phyloP scores from a whole-genome alignment of 1,140 invertebrate genomes.

The Globodera ellingtonae region DNA sequence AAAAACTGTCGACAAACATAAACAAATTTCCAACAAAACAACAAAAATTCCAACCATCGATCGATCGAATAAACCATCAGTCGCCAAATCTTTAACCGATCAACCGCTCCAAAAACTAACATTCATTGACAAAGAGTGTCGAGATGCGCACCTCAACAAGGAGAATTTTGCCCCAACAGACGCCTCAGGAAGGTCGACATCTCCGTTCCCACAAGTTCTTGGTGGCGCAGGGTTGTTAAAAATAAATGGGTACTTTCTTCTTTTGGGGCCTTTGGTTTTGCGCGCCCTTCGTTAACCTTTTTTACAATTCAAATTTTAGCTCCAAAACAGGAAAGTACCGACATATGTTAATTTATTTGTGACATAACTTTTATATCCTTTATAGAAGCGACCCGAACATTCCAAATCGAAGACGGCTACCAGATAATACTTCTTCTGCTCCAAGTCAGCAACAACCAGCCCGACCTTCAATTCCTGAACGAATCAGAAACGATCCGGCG shows the following conservation, averaged over 20 bases:
- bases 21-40: neutral
- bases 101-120: neutral
- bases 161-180: conserved; percentile 14
- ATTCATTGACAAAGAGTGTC: neutral
- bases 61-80: conserved; percentile 4
- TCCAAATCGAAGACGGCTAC: neutral
- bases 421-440: neutral
- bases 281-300: neutral
- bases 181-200: conserved; percentile 1
- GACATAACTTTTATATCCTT: neutral
- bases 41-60: neutral
- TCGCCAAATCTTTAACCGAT: neutral
- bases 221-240: conserved; percentile 18
- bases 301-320: neutral
- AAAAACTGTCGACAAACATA: neutral
- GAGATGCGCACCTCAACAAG: neutral
- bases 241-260: neutral
- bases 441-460: neutral
- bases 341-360: neutral
- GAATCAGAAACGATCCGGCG: neutral
- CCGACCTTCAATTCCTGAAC: conserved; percentile 25
- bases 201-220: conserved; percentile 8
- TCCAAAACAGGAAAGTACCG: neutral
- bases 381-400: neutral
- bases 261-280: neutral